Percentiles rank a stretch among this genome's conserved stretches.
These are phyloP conservation scores for Podarcis lilfordi DNA, from an alignment of 2,797 vertebrate species.

Conservation along the genomic window DNA sequence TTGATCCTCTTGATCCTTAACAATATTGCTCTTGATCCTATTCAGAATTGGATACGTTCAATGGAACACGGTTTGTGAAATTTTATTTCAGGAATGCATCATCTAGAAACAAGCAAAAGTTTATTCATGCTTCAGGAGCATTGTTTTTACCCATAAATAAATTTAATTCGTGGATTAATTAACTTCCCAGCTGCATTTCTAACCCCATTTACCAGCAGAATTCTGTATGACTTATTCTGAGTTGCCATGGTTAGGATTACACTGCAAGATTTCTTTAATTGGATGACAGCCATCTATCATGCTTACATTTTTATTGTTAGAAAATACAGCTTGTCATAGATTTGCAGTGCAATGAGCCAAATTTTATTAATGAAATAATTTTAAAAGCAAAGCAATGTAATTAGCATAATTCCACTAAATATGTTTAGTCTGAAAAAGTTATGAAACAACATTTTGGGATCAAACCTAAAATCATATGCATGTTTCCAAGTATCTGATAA, in stretches of 20 bases:
- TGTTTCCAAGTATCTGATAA: too few species aligned
- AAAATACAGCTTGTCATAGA: background rate
- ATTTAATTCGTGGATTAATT: background rate
- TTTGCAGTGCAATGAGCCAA: background rate
- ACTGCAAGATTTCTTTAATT: background rate
- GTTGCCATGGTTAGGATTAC: too few species aligned
- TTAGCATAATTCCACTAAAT: background rate
- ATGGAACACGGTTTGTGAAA: background rate
- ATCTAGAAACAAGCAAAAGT: background rate
- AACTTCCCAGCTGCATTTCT: background rate
- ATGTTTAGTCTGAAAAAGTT: background rate
- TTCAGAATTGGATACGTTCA: rapidly evolving
- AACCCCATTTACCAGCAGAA: too few species aligned
- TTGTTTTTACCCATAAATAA: background rate
- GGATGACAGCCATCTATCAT: background rate
- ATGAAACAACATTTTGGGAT: too few species aligned
- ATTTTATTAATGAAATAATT: background rate
- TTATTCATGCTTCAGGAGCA: background rate
- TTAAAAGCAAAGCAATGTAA: background rate
- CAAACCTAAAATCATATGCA: too few species aligned
- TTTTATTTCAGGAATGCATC: background rate
- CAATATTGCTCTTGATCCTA: background rate
- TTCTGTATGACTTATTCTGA: too few species aligned
- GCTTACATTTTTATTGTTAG: background rate
- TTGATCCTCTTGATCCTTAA: background rate